These are phyloP conservation scores for Argyresthia goedartella DNA, from an alignment of 2,888 invertebrate genomes.

Conservation along the genomic window DNA sequence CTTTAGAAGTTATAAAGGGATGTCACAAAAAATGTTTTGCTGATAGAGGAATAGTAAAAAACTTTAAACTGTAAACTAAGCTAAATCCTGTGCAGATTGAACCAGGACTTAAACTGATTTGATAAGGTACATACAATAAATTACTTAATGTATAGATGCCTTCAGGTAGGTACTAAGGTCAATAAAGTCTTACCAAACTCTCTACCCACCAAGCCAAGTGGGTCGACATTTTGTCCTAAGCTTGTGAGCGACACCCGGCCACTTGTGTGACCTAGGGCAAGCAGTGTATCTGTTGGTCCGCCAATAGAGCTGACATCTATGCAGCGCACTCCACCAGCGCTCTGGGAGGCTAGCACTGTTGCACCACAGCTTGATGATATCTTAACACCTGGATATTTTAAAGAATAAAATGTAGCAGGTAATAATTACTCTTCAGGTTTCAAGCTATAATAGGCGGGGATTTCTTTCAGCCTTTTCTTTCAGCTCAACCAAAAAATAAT, in stretches of 20 bases:
- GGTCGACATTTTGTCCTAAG: conserved; percentile 79
- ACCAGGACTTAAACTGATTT: too few species aligned
- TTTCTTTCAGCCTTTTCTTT: too few species aligned
- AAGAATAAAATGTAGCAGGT: conserved; percentile 3
- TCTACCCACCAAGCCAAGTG: conserved; percentile 77
- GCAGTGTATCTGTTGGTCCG: conserved; percentile 79
- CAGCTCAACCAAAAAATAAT: too few species aligned
- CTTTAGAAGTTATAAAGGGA: too few species aligned
- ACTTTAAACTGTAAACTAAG: too few species aligned
- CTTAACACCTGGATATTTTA: conserved; percentile 66
- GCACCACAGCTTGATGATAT: conserved; percentile 79
- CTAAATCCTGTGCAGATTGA: too few species aligned
- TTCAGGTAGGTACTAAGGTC: too few species aligned
- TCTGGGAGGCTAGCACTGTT: conserved; percentile 79
- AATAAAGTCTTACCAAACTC: conserved; percentile 75
- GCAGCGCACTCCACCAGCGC: conserved; percentile 88
- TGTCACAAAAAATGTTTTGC: too few species aligned
- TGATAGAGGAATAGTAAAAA: too few species aligned
- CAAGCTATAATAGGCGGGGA: too few species aligned
- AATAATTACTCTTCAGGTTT: background rate
- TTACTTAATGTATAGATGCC: too few species aligned
- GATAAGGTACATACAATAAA: too few species aligned
- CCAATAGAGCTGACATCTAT: conserved; percentile 86
- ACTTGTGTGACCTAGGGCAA: conserved; percentile 90
- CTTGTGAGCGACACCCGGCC: conserved; percentile 88